Conservation (phyloP, 1,140 invertebrate genomes). For the Zaprionus taronus region DNA sequence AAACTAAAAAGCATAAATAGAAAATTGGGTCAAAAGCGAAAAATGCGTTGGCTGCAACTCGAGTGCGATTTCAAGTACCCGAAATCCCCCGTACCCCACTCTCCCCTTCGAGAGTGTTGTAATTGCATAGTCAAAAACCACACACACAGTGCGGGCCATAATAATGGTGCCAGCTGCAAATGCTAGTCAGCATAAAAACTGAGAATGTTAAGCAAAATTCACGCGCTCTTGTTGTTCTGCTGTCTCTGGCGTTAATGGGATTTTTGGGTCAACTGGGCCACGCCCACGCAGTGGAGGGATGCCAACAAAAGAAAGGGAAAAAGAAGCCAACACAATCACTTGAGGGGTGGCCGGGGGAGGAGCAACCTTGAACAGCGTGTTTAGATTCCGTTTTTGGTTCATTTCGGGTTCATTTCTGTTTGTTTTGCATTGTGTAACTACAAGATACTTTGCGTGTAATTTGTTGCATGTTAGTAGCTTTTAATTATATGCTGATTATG, state of each 20-base stretch:
- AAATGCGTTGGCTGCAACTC: conserved; percentile 7
- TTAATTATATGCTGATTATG: conserved; percentile 83
- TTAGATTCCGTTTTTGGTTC: background rate
- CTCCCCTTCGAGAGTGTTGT: conserved; percentile 27
- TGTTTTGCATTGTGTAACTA: conserved; percentile 62
- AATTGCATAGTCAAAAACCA: conserved; percentile 59
- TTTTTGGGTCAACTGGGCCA: conserved; percentile 66
- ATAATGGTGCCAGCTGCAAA: conserved; percentile 58
- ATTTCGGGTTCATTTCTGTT: background rate
- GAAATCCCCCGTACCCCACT: background rate
- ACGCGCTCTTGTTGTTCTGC: conserved; percentile 2
- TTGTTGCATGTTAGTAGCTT: conserved; percentile 81
- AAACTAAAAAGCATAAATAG: conserved; percentile 20
- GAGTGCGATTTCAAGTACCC: conserved; percentile 15
- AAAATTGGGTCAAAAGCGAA: conserved; percentile 26
- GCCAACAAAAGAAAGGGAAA: conserved; percentile 13
- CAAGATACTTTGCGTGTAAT: conserved; percentile 75
- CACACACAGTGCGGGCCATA: conserved; percentile 55
- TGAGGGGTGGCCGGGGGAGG: background rate
- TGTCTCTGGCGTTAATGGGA: conserved; percentile 59
- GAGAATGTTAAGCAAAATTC: conserved; percentile 38
- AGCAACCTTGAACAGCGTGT: conserved; percentile 39
- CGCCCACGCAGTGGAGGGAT: conserved; percentile 8
- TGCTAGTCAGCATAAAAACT: conserved; percentile 68
- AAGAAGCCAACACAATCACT: conserved; percentile 30